Base-by-base conservation (phyloP, 2,888 invertebrate genomes). In the Volucella inflata region DNA sequence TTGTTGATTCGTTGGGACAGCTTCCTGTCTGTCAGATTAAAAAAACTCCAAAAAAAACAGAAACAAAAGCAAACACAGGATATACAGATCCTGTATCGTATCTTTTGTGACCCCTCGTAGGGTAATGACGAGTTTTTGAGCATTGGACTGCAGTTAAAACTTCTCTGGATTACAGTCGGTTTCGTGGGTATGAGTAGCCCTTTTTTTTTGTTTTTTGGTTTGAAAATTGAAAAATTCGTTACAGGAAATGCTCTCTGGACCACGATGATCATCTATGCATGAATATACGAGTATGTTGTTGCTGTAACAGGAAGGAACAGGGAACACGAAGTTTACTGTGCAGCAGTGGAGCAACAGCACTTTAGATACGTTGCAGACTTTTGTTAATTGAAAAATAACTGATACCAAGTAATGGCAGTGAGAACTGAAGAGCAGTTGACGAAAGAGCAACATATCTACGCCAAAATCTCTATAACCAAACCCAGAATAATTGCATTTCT, bases 21-120 rank as follows among this genome's bases (percentile, higher is more conserved):
- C 70, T 71, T 79, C 64, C 70, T 76, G 76, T 82, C 70, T 71
- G 77, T 71, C 70, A 60, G 76, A 76, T 76, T 60, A 77, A 60
- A 60, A 50, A 9, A 12, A 14, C n/a, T n/a, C n/a, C 10, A 65
- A 14, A 38, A 51, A 21, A 17, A 38, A 14, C 16, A 48, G 16
- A 65, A 57, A 12, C 12, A 14, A 12, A 14, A 12, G 30, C 36
- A 40, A 21, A 65, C 10, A 65, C 44, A 17, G 60, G 40, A 48
- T 30, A 30, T 30, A 59, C 46, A 60, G 59, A 71, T 14, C 0
- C 6, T n/a, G n/a, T n/a, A n/a, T 30, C 30, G 14, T 48, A 75
- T 67, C 79, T 80, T 59, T 75, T 42, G 62, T 62, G 80, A 70
- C 80, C 80, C 42, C 75, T 75, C 50, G 75, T 68, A 60, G 51